Evolutionary conservation across 2,113 vertebrate genomes (phyloP), one percentile per base, ranked within the genome.

Genomic region (Acanthochromis polyacanthus): DNA sequence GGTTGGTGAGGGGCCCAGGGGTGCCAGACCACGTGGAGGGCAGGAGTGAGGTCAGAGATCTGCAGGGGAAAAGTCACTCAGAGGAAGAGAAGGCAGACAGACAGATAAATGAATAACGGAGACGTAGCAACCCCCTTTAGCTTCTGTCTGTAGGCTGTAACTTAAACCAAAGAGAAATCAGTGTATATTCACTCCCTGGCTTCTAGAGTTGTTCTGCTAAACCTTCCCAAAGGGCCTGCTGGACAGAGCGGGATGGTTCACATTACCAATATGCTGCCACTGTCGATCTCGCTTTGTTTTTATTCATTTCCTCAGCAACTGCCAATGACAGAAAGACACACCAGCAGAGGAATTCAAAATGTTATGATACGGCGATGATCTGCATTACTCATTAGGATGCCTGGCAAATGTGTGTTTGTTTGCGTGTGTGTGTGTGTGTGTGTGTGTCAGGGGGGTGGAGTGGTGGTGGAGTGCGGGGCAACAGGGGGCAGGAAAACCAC

Each of bases 401-500:
- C 80, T 75, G 66, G 88, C 79, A 74, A 78, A 82, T 61, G 74
- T 60, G 66, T 82, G 74, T 83, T 43, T 78, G 71, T 69, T 72
- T 78, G 71, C 62, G 52, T 63, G 40, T 67, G 20, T 66, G 40
- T n/a, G 36, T 40, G 10, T 20, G 28, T 19, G 73, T 53, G 43
- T 46, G 36, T 52, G 59, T 32, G 61, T 72, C 25, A 25, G 48
- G 50, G 23, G 4, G 10, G 20, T 12, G 12, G 45, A 16, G 45
- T 46, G 45, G 12, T 16, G 45, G 48, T 50, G 48, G 77, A 64
- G 52, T 75, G 63, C 66, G 69, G 68, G 74, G 63, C 71, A 82
- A 76, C 67, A 57, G 70, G 66, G 66, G 62, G 57, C 78, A 81
- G 83, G 88, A 84, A 91, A 93, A 93, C 89, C 84, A 87, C 86